Base-by-base conservation (phyloP, 1,140 invertebrate species). In the Cotesia chilonis region DNA sequence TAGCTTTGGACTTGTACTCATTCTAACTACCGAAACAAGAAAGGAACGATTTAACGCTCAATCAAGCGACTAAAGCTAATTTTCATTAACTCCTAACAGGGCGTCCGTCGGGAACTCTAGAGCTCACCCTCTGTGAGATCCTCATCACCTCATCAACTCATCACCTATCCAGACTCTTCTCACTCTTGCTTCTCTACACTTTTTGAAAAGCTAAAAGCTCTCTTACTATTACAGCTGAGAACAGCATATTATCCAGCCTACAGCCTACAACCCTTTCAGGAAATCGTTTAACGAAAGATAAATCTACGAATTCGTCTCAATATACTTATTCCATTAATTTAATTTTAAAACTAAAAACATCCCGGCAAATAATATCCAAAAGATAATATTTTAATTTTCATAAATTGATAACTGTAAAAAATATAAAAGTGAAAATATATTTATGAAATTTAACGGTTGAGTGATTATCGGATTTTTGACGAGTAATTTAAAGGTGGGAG, bases 21-120 rank as follows among this genome's bases (percentile, higher is more conserved):
- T 28, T 28, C 2, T 3, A 28, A 28, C 36, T 65, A 65, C 41
- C 77, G 79, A 81, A 83, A 84, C 79, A 84, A 85, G 84, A 85
- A 85, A 84, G 84, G 84, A 85, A 83, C 82, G 82, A 87, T 87
- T 87, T 84, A 84, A 80, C 83, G 84, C 83, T 86, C 84, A 86
- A 87, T 87, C 85, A 87, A 82, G 74, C 78, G 83, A 86, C 81
- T 80, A 83, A 85, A 85, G 85, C 85, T 86, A 87, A 87, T 87
- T 87, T 87, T 87, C 85, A 86, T 86, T 87, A 87, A 81, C 80
- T 83, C 83, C 84, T 87, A 86, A 86, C 84, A 82, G 84, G 77
- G 75, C 80, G 57, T 38, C 73, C 70, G 61, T 51, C 73, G 63
- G 68, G 57, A 65, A 70, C 14, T 68, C 71, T 28, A 28, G 3